Evolutionary conservation across 2,797 vertebrate genomes (phyloP).

Genomic region (Tenualosa ilisha): DNA sequence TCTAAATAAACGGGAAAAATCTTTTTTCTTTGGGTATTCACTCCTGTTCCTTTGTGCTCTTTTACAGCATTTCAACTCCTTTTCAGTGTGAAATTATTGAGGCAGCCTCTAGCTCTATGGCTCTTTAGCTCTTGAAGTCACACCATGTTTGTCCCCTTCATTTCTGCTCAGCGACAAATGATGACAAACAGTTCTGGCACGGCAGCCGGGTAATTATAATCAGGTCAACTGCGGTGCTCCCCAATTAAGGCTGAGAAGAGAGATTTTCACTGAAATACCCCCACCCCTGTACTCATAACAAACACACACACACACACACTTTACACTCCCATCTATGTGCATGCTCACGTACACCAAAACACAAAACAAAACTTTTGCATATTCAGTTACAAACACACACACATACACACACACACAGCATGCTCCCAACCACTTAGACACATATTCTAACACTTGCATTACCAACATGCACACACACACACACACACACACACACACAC

Average conservation of each 20-base stretch:
- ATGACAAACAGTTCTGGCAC: constrained; percentile 7
- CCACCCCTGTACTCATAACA: background rate
- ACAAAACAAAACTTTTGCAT: too few species aligned
- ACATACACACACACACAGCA: background rate
- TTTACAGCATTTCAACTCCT: background rate
- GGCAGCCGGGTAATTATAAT: constrained; percentile 17
- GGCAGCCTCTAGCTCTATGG: background rate
- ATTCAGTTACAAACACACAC: background rate
- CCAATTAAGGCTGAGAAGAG: constrained; percentile 1
- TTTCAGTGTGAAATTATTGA: background rate
- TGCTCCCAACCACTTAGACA: background rate
- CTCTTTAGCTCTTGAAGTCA: background rate
- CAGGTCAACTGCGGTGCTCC: constrained; percentile 20
- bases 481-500: constrained; percentile 11
- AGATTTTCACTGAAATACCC: background rate
- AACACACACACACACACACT: background rate
- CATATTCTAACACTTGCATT: background rate
- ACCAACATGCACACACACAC: background rate
- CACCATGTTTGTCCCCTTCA: constrained; percentile 17
- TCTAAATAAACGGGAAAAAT: background rate
- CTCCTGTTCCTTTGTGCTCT: background rate
- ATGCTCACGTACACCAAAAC: background rate
- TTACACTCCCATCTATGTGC: background rate
- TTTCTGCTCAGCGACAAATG: constrained; percentile 1
- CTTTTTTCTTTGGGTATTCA: background rate